Conservation (phyloP, 2,888 invertebrate species). For the Notodonta dromedarius region DNA sequence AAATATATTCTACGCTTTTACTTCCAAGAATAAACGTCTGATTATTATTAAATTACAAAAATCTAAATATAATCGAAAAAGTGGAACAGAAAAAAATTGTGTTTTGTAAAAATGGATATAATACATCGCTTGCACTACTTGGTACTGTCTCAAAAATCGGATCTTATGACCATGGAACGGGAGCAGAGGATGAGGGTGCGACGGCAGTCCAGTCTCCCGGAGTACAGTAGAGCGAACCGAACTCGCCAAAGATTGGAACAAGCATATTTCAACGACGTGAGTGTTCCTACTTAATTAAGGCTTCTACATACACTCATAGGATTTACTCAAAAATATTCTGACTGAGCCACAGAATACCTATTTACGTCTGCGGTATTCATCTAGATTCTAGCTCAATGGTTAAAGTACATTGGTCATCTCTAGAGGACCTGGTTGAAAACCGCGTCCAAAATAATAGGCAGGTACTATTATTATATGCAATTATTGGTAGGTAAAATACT, state of each 20-base stretch:
- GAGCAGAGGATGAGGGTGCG: slow-evolving; percentile 77
- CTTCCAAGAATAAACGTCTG: not conserved
- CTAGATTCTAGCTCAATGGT: too few species aligned
- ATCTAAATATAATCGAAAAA: too few species aligned
- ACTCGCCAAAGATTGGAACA: slow-evolving; percentile 73
- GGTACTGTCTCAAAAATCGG: slow-evolving; percentile 79
- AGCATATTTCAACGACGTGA: slow-evolving; percentile 78
- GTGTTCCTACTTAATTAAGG: slow-evolving; percentile 33
- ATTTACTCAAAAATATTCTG: too few species aligned
- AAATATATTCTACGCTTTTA: not conserved
- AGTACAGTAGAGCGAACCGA: slow-evolving; percentile 73
- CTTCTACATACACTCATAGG: too few species aligned
- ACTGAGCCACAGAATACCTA: too few species aligned
- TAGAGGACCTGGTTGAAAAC: too few species aligned
- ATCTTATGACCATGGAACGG: slow-evolving; percentile 79
- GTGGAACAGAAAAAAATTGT: not conserved
- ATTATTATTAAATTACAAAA: not conserved
- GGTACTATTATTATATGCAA: too few species aligned
- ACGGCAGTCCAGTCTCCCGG: slow-evolving; percentile 79
- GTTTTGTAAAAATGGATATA: slow-evolving; percentile 62
- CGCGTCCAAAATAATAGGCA: too few species aligned
- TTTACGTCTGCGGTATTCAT: too few species aligned
- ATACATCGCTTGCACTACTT: slow-evolving; percentile 80
- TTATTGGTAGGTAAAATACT: too few species aligned
- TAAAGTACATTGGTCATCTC: too few species aligned